phyloP scores from a whole-genome alignment of 1,140 invertebrate species.

The Harlomillsia oculata region DNA sequence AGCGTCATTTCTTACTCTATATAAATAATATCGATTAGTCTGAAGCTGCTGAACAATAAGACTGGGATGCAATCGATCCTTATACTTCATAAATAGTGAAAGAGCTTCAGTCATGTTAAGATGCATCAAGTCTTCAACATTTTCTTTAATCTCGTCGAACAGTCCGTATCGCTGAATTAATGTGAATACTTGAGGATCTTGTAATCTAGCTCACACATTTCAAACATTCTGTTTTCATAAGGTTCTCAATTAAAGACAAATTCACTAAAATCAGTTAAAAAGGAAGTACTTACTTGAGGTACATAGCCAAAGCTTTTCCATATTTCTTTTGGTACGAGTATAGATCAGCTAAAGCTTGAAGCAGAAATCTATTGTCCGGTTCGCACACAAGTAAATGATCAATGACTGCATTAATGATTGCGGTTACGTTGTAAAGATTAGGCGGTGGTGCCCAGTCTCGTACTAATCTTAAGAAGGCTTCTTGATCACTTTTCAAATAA shows the following conservation, averaged over 20 bases:
- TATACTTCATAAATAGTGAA: conserved; percentile 69
- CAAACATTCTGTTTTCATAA: not conserved
- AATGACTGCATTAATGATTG: conserved; percentile 74
- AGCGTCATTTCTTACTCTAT: conserved; percentile 47
- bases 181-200: conserved; percentile 65
- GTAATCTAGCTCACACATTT: conserved; percentile 46
- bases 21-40: conserved; percentile 64
- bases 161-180: conserved; percentile 75
- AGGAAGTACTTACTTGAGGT: conserved; percentile 58
- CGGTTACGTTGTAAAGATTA: conserved; percentile 71
- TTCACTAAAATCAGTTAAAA: not conserved
- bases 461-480: conserved; percentile 77
- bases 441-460: conserved; percentile 71
- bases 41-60: conserved; percentile 72
- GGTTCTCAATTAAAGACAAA: not conserved
- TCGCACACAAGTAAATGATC: conserved; percentile 59
- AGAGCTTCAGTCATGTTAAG: conserved; percentile 77
- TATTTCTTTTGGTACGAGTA: conserved; percentile 84
- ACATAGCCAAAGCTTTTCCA: conserved; percentile 86
- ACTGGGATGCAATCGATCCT: conserved; percentile 62
- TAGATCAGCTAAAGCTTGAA: conserved; percentile 81
- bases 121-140: conserved; percentile 82
- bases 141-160: conserved; percentile 70
- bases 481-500: conserved; percentile 74
- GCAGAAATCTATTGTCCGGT: conserved; percentile 58